Percentiles rank a stretch among this genome's conserved stretches.
These are phyloP conservation scores for Diaphora mendica DNA, from an alignment of 2,888 invertebrate genomes.

Conservation along the genomic window DNA sequence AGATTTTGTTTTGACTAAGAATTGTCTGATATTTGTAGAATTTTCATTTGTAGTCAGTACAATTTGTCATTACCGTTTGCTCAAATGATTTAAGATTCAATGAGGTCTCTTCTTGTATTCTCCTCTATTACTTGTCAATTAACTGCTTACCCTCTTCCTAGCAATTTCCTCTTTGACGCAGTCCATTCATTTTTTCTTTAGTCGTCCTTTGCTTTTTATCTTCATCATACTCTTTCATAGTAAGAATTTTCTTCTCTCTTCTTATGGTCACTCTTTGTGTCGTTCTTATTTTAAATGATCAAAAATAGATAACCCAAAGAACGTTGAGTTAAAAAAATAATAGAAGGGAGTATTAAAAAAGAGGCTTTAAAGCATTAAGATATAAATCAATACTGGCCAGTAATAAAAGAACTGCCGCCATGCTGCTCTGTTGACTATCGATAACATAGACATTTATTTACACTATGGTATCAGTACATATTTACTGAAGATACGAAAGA, in stretches of 20 bases:
- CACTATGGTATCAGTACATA: conserved; percentile 21
- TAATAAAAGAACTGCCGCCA: conserved; percentile 1
- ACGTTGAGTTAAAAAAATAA: neutral
- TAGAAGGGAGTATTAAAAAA: neutral
- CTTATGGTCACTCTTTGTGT: neutral
- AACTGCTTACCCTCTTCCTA: no score
- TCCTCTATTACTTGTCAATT: no score
- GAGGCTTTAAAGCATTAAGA: neutral
- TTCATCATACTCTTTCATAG: no score
- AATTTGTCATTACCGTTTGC: no score
- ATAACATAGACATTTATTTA: conserved; percentile 14
- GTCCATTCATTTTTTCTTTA: no score
- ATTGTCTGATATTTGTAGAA: neutral
- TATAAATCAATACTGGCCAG: conserved; percentile 4
- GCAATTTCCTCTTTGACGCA: no score
- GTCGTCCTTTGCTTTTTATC: no score
- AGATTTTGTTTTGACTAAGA: neutral
- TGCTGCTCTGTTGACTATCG: conserved; percentile 28
- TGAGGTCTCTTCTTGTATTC: no score
- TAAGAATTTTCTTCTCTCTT: no score
- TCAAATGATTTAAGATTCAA: no score
- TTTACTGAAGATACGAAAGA: conserved; percentile 23
- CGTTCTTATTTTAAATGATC: neutral
- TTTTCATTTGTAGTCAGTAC: neutral
- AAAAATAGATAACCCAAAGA: neutral